A percentile compares a stretch with the other conserved stretches of the same genome.
These are phyloP conservation scores for Platorchestia sp. DNA, from an alignment of 1,140 invertebrate species.

Conservation along the genomic window DNA sequence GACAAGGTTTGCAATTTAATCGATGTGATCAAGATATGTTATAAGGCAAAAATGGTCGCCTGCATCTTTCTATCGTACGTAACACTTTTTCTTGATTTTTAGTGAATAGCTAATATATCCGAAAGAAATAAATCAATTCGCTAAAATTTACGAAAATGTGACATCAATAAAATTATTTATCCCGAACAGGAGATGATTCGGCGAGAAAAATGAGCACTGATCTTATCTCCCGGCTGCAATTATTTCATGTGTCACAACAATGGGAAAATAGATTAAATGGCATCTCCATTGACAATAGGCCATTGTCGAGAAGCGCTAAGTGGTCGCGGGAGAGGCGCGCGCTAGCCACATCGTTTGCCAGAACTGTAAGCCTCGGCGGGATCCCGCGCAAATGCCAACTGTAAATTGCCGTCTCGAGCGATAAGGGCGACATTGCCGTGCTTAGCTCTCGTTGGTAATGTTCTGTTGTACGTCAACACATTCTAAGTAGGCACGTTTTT, in stretches of 20 bases:
- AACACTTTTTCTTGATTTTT: not conserved
- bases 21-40: too few species aligned
- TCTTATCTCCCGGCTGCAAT: not conserved
- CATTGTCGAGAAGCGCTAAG: conserved; percentile 17
- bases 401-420: conserved; percentile 12
- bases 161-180: not conserved
- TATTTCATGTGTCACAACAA: conserved; percentile 46
- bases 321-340: not conserved
- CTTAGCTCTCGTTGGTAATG: not conserved
- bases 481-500: not conserved
- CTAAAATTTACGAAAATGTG: not conserved
- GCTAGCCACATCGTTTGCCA: not conserved
- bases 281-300: conserved; percentile 29
- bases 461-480: not conserved
- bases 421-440: conserved; percentile 15
- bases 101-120: not conserved
- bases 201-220: not conserved
- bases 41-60: not conserved
- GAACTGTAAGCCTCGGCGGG: not conserved
- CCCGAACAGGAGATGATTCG: not conserved
- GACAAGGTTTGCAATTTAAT: not conserved
- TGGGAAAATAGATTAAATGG: not conserved
- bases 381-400: conserved; percentile 37
- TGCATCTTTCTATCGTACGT: not conserved
- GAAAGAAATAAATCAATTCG: not conserved